A percentile compares a stretch with the other conserved stretches of the same genome.
Conservation (phyloP, 2,797 vertebrate species). For the Takifugu ocellatus region DNA sequence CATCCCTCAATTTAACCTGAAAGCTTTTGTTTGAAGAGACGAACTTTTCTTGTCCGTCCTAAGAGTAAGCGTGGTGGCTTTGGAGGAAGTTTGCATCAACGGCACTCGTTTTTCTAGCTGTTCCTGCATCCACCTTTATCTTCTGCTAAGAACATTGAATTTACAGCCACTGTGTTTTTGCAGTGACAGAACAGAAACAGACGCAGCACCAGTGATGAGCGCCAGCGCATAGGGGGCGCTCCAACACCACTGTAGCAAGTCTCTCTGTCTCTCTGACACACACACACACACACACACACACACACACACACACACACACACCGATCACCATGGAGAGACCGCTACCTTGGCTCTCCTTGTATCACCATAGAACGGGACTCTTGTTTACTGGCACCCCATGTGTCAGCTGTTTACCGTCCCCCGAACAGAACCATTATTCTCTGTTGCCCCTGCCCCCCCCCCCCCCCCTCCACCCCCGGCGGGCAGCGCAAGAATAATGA, state of each 20-base stretch:
- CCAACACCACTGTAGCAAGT: constrained; percentile 73
- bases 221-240: constrained; percentile 83
- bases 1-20: background rate
- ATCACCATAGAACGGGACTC: background rate
- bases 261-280: constrained; percentile 1
- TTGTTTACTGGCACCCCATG: constrained; percentile 28
- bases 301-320: constrained; percentile 7
- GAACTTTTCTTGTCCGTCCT: too few relatives aligned
- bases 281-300: constrained; percentile 5
- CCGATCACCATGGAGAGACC: constrained; percentile 1
- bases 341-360: background rate
- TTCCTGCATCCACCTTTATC: too few relatives aligned
- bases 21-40: background rate
- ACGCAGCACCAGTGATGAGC: constrained; percentile 2
- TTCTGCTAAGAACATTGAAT: too few relatives aligned
- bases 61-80: background rate
- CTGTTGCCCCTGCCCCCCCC: constrained; percentile 7
- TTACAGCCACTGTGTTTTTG: background rate
- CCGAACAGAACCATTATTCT: background rate
- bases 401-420: constrained; percentile 46
- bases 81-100: too few relatives aligned
- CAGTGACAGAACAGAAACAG: background rate
- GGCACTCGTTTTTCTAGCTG: too few relatives aligned
- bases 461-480: too few relatives aligned
- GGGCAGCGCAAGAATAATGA: constrained; percentile 40